A percentile compares a stretch with the other conserved stretches of the same genome.
Conservation (phyloP, 2,113 vertebrate species). For the Hoplias malabaricus region DNA sequence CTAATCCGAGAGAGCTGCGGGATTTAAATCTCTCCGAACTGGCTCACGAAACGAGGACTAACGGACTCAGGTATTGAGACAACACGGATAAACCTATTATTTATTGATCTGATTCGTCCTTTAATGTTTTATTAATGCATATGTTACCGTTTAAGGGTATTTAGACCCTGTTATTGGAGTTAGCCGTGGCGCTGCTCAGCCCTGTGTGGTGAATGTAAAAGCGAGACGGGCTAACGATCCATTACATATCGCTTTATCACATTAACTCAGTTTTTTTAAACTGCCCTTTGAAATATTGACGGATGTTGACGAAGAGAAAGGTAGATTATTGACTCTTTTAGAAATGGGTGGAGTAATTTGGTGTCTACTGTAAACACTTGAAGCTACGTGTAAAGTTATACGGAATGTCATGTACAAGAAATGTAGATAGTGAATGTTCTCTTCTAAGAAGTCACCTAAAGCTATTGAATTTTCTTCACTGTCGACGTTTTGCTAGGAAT, state of each 20-base stretch:
- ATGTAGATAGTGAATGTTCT: too few relatives aligned
- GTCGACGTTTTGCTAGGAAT: too few relatives aligned
- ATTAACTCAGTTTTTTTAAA: background rate
- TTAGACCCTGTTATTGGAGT: background rate
- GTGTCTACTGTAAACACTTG: conserved; percentile 17
- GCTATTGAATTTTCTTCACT: too few relatives aligned
- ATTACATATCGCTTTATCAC: background rate
- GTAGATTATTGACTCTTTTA: conserved; percentile 6
- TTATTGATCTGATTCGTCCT: background rate
- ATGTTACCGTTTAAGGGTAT: background rate
- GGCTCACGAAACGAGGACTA: conserved; percentile 19
- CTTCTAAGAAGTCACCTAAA: too few relatives aligned
- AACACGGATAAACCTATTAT: background rate
- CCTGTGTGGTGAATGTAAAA: background rate
- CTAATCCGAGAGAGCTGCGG: conserved; percentile 47
- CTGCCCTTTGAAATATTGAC: background rate
- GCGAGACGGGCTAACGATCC: background rate
- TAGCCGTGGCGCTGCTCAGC: background rate
- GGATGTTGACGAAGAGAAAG: background rate
- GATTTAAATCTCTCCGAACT: conserved; percentile 47
- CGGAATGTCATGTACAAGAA: background rate
- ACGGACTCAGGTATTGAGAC: conserved; percentile 29
- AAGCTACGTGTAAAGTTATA: background rate
- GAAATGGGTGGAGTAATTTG: conserved; percentile 34
- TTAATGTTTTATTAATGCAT: background rate